These are phyloP conservation scores for Agelastica alni DNA, from an alignment of 2,888 invertebrate species.

Conservation along the genomic window DNA sequence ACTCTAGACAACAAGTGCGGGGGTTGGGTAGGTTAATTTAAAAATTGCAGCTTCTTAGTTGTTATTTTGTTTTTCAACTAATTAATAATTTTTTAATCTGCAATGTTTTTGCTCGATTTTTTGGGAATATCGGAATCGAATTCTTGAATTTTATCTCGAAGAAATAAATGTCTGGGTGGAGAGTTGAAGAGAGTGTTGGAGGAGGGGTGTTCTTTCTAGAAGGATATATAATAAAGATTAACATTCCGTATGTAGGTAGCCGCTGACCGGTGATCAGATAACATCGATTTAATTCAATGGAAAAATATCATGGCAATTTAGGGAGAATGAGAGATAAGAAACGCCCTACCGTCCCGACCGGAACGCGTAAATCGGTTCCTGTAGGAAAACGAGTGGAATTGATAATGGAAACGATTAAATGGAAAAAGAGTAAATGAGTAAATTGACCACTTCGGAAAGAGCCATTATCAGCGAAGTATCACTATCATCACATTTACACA, in stretches of 20 bases:
- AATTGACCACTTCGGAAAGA: constrained; percentile 47
- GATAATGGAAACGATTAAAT: constrained; percentile 53
- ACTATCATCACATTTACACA: constrained; percentile 41
- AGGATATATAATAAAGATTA: constrained; percentile 16
- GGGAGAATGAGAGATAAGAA: constrained; percentile 41
- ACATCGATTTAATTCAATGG: constrained; percentile 15
- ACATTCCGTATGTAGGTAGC: constrained; percentile 14
- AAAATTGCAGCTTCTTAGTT: no score
- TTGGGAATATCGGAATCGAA: no score
- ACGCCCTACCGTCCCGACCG: constrained; percentile 38
- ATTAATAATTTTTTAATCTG: no score
- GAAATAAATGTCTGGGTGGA: no score
- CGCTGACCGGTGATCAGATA: background rate
- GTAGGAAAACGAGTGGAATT: constrained; percentile 54
- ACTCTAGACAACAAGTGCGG: no score
- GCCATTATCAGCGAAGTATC: no score
- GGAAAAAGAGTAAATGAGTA: constrained; percentile 49
- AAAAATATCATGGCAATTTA: constrained; percentile 45
- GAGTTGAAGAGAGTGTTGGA: no score
- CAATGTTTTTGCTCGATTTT: no score
- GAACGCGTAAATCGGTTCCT: constrained; percentile 51
- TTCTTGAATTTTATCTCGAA: no score
- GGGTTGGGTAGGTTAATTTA: no score
- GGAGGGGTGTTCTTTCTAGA: no score
- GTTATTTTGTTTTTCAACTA: no score